Conservation (phyloP, 1,140 invertebrate species). For the Lucilia cuprina region DNA sequence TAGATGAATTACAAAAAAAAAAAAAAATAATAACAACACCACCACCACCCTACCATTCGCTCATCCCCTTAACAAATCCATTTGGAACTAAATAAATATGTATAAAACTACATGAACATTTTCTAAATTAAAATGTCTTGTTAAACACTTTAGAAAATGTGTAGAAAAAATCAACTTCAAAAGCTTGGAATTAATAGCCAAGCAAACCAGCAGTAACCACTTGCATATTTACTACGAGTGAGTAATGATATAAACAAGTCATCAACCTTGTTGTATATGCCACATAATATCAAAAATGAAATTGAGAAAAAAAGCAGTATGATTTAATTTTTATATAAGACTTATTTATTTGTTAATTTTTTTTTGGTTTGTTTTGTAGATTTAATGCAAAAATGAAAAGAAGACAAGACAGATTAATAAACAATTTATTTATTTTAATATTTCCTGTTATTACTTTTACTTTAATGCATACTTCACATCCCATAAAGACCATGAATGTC, state of each 20-base stretch:
- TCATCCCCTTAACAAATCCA: too few relatives aligned
- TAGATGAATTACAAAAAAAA: neutral
- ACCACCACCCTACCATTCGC: neutral
- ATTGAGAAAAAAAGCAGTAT: too few relatives aligned
- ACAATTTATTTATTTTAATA: conserved; percentile 24
- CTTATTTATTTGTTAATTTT: too few relatives aligned
- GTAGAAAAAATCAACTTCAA: neutral
- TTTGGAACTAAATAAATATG: too few relatives aligned
- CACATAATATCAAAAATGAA: too few relatives aligned
- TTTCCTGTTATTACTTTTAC: conserved; percentile 30
- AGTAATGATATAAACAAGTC: neutral
- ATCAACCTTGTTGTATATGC: neutral
- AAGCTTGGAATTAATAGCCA: too few relatives aligned
- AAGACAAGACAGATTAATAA: neutral
- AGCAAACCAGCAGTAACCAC: too few relatives aligned
- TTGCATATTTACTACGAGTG: too few relatives aligned
- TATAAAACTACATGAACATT: neutral
- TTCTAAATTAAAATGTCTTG: neutral
- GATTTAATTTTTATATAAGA: too few relatives aligned
- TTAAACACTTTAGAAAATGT: neutral
- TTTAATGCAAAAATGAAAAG: neutral
- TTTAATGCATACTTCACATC: neutral
- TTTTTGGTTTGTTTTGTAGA: neutral
- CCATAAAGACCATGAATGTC: neutral
- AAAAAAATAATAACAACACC: neutral